Evolutionary conservation across 2,888 invertebrate species (phyloP).

Genomic region (Eupithecia vulgata): DNA sequence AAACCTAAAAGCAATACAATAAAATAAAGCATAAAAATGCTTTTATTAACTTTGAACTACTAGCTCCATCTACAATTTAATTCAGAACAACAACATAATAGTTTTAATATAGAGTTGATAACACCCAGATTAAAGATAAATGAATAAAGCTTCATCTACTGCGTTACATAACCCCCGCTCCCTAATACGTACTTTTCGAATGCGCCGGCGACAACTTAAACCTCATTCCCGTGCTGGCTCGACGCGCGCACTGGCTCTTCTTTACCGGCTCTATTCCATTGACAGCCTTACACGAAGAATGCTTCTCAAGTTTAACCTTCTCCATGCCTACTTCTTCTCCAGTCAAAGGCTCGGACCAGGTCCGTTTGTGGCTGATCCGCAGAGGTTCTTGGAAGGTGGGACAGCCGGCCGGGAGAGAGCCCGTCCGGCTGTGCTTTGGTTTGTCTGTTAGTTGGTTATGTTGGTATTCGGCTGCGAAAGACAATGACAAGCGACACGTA

Average conservation of each 20-base stretch:
- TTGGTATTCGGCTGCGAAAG: slow-evolving; percentile 74
- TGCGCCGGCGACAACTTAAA: slow-evolving; percentile 78
- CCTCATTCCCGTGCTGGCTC: slow-evolving; percentile 77
- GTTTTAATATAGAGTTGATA: slow-evolving; percentile 21
- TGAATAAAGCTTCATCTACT: background rate
- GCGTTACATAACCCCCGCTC: slow-evolving; percentile 33
- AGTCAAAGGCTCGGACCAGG: slow-evolving; percentile 87
- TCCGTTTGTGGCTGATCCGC: slow-evolving; percentile 85
- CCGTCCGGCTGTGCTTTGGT: slow-evolving; percentile 73
- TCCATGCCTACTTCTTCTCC: slow-evolving; percentile 79
- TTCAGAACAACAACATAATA: background rate
- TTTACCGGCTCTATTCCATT: slow-evolving; percentile 66
- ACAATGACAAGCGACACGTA: slow-evolving; percentile 68
- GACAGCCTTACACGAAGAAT: slow-evolving; percentile 69
- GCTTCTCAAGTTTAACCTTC: slow-evolving; percentile 54
- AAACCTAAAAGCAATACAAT: background rate
- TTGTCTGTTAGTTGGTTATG: slow-evolving; percentile 79
- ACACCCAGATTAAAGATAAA: slow-evolving; percentile 10
- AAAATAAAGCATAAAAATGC: background rate
- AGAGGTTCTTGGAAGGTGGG: slow-evolving; percentile 69
- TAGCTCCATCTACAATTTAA: background rate
- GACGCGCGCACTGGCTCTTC: slow-evolving; percentile 69
- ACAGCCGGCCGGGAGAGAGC: slow-evolving; percentile 73
- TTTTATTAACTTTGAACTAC: background rate
- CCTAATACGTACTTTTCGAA: slow-evolving; percentile 78